Conservation (phyloP, 2,113 vertebrate genomes). For the Gasterosteus nipponicus region DNA sequence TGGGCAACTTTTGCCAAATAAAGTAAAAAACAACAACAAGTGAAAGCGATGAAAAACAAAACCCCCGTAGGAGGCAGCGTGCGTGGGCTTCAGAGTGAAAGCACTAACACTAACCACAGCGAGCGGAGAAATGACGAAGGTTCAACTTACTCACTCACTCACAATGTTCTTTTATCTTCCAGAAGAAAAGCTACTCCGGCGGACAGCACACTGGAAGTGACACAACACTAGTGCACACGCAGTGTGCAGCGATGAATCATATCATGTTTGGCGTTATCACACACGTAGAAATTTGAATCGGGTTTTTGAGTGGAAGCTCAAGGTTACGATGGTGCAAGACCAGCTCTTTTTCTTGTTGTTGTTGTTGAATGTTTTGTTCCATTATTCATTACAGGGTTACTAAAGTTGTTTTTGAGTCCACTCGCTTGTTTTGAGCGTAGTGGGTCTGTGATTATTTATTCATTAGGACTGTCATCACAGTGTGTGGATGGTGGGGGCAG, state of each 20-base stretch:
- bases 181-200: not conserved
- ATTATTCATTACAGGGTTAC: slow-evolving; percentile 18
- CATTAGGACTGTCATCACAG: slow-evolving; percentile 53
- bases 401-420: slow-evolving; percentile 29
- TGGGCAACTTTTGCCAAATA: not conserved
- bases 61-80: not conserved
- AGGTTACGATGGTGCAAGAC: not conserved
- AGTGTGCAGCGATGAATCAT: not conserved
- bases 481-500: slow-evolving; percentile 43
- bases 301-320: not conserved
- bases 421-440: slow-evolving; percentile 47
- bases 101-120: not conserved
- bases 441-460: slow-evolving; percentile 66
- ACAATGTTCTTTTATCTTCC: slow-evolving; percentile 7
- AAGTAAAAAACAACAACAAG: not conserved
- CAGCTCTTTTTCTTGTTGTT: not conserved
- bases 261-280: not conserved
- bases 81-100: slow-evolving; percentile 2
- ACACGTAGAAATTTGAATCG: not conserved
- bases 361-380: not conserved
- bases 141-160: slow-evolving; percentile 42
- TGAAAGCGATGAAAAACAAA: not conserved
- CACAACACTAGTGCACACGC: slow-evolving; percentile 4
- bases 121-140: slow-evolving; percentile 8
- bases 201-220: not conserved